These are phyloP conservation scores for Glaucomys volans DNA, from an alignment of 2,113 vertebrate genomes.

Conservation along the genomic window DNA sequence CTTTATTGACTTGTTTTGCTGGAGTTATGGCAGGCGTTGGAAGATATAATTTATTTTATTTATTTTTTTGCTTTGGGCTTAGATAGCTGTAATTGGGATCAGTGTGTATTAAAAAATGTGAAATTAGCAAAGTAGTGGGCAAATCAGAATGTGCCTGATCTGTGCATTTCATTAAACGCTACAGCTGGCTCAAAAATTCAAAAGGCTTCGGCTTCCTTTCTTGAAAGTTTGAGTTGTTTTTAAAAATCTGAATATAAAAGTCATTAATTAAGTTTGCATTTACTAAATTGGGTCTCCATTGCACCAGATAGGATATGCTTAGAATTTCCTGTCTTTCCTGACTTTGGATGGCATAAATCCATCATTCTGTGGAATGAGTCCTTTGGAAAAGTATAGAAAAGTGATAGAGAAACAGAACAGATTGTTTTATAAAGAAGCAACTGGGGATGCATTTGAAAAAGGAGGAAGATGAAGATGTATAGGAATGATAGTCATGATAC, in stretches of 20 bases:
- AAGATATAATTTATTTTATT: background rate
- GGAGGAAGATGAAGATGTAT: background rate
- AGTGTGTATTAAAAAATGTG: background rate
- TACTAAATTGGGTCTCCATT: background rate
- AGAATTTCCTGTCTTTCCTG: background rate
- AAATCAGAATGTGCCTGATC: background rate
- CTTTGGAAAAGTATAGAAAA: background rate
- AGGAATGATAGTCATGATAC: background rate
- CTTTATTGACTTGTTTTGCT: conserved; percentile 50
- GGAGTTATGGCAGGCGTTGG: background rate
- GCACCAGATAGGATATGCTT: background rate
- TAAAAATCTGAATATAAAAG: background rate
- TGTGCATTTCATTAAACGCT: conserved; percentile 15
- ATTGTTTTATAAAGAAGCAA: conserved; percentile 29
- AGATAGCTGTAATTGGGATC: background rate
- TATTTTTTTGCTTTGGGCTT: conserved; percentile 34
- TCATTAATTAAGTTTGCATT: conserved; percentile 34
- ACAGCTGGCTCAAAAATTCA: conserved; percentile 44
- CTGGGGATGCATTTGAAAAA: background rate
- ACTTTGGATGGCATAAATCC: background rate
- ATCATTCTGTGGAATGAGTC: background rate
- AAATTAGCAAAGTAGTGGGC: conserved; percentile 22
- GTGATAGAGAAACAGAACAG: conserved; percentile 1
- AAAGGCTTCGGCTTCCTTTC: background rate
- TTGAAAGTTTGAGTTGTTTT: background rate